These are phyloP conservation scores for Monopis laevigella DNA, from an alignment of 2,888 invertebrate genomes.

Conservation along the genomic window DNA sequence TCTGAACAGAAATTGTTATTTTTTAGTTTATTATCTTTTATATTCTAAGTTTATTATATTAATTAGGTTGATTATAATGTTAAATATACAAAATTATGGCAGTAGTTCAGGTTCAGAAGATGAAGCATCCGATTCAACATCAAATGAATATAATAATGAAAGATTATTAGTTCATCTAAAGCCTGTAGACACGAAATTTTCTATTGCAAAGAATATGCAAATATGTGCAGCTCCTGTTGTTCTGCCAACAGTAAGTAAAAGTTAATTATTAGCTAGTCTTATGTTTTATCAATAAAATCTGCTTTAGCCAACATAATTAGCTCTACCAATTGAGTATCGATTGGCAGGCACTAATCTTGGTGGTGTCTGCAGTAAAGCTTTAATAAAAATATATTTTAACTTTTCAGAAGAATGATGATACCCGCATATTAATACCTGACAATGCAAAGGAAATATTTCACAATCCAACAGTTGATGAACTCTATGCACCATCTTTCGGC, in stretches of 20 bases:
- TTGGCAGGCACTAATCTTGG: too few relatives aligned
- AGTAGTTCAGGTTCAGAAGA: conserved; percentile 78
- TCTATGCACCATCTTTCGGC: conserved; percentile 91
- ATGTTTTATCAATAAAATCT: too few relatives aligned
- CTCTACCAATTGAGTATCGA: too few relatives aligned
- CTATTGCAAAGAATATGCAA: conserved; percentile 71
- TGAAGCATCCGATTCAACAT: conserved; percentile 45
- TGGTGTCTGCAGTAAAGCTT: too few relatives aligned
- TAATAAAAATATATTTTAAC: too few relatives aligned
- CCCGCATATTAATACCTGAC: conserved; percentile 78
- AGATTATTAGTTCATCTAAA: conserved; percentile 59
- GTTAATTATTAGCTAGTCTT: too few relatives aligned
- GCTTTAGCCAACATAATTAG: too few relatives aligned
- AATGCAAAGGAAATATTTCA: conserved; percentile 83
- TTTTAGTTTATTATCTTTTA: too few relatives aligned
- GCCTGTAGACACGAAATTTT: conserved; percentile 65
- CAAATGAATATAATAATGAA: conserved; percentile 43
- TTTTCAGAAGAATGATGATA: conserved; percentile 75
- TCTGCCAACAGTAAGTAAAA: conserved; percentile 76
- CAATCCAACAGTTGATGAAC: conserved; percentile 94
- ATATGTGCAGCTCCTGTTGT: conserved; percentile 87
- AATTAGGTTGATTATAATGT: conserved; percentile 50
- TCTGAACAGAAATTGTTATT: too few relatives aligned
- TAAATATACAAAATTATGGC: conserved; percentile 78
- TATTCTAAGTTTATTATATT: not conserved